Evolutionary conservation across 2,797 vertebrate species (phyloP).

Genomic region (Aulostomus chinensis): DNA sequence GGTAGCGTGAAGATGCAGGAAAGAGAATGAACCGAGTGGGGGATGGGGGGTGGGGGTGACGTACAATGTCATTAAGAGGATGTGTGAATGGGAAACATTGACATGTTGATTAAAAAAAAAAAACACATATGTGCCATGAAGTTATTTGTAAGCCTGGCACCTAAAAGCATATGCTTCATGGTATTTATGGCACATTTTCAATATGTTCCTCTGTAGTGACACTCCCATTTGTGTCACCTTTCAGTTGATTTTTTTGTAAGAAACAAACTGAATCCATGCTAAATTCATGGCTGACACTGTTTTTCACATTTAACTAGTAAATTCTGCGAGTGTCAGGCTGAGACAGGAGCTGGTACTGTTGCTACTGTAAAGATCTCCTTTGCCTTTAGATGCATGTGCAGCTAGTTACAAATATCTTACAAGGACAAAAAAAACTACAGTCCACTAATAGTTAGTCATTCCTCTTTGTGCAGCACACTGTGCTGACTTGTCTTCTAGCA

Average conservation of each 20-base stretch:
- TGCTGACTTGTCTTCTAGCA: conserved; percentile 54
- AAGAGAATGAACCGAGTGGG: conserved; percentile 24
- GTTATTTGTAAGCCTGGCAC: conserved; percentile 49
- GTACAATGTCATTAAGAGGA: conserved; percentile 26
- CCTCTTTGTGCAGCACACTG: conserved; percentile 36
- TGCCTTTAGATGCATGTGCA: conserved; percentile 18
- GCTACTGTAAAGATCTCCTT: conserved; percentile 40
- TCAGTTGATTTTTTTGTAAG: no score
- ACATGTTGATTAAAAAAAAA: conserved; percentile 33
- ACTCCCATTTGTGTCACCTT: conserved; percentile 36
- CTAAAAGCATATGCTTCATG: conserved; percentile 62
- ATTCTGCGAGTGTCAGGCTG: conserved; percentile 18
- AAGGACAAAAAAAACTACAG: conserved; percentile 18
- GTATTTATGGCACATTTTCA: conserved; percentile 64
- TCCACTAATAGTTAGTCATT: conserved; percentile 21
- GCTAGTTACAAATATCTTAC: conserved; percentile 30
- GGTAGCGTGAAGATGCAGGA: conserved; percentile 37
- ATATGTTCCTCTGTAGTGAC: conserved; percentile 61
- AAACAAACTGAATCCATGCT: conserved; percentile 28
- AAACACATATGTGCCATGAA: conserved; percentile 54
- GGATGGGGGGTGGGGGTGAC: no score
- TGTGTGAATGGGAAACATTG: conserved; percentile 35
- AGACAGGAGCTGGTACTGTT: conserved; percentile 35
- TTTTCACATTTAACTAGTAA: conserved; percentile 29
- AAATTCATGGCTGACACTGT: conserved; percentile 10